Percentiles rank a stretch among this genome's conserved stretches.
These are phyloP conservation scores for Peromyscus aztecus DNA, from an alignment of 2,797 vertebrate genomes.

Conservation along the genomic window DNA sequence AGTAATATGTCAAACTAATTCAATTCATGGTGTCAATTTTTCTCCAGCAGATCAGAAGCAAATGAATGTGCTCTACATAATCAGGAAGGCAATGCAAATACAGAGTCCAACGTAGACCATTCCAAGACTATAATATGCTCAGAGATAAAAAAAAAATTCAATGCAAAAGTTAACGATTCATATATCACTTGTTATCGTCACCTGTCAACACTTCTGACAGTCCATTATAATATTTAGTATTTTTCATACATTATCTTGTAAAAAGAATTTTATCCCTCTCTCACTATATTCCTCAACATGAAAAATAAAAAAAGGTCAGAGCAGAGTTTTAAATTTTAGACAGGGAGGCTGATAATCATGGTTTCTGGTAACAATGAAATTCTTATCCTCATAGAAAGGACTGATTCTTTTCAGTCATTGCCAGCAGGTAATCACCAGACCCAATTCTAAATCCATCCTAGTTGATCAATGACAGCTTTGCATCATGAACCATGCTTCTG, in stretches of 20 bases:
- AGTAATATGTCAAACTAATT: slow-evolving; percentile 87
- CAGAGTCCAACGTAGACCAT: slow-evolving; percentile 79
- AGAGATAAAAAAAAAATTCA: slow-evolving; percentile 88
- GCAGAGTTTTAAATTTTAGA: slow-evolving; percentile 64
- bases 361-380: slow-evolving; percentile 38
- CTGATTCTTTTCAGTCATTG: not conserved
- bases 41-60: slow-evolving; percentile 86
- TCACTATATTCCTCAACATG: slow-evolving; percentile 61
- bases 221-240: slow-evolving; percentile 88
- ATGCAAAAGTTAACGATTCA: slow-evolving; percentile 89
- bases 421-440: slow-evolving; percentile 21
- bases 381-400: slow-evolving; percentile 8
- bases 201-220: slow-evolving; percentile 88
- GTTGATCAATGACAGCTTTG: slow-evolving; percentile 48
- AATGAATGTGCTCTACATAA: slow-evolving; percentile 88
- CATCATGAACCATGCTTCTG: slow-evolving; percentile 1
- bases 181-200: slow-evolving; percentile 88
- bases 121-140: slow-evolving; percentile 84
- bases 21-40: slow-evolving; percentile 88
- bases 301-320: slow-evolving; percentile 17
- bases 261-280: slow-evolving; percentile 74
- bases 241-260: slow-evolving; percentile 87
- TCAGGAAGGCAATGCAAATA: slow-evolving; percentile 86
- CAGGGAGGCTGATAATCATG: slow-evolving; percentile 33
- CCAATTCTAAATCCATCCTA: slow-evolving; percentile 45